Conservation (phyloP, 2,113 vertebrate genomes). For the Dolichallabes microphthalmus region DNA sequence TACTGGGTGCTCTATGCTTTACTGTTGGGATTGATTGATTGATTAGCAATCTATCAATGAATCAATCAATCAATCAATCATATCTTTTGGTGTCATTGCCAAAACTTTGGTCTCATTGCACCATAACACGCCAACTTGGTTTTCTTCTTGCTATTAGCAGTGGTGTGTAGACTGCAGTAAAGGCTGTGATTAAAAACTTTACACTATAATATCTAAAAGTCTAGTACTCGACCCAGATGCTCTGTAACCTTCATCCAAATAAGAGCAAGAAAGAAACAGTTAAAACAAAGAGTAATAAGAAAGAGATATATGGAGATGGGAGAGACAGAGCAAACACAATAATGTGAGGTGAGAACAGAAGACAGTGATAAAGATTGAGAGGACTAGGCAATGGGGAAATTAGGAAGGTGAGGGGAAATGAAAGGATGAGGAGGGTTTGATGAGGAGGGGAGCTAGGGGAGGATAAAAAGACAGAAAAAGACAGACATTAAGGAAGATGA, state of each 20-base stretch:
- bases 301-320: neutral
- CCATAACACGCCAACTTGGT: too few species aligned
- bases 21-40: too few species aligned
- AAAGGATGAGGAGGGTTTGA: neutral
- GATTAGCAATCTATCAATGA: too few species aligned
- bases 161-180: neutral
- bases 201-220: neutral
- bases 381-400: neutral
- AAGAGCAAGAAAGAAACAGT: neutral
- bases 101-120: too few species aligned
- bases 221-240: neutral
- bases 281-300: neutral
- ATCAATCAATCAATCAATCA: too few species aligned
- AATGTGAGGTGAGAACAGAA: neutral
- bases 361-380: conserved; percentile 4
- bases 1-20: neutral
- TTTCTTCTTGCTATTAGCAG: too few species aligned
- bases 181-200: neutral
- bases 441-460: neutral
- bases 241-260: neutral
- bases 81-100: too few species aligned
- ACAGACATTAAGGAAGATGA: neutral
- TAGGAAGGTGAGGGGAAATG: neutral
- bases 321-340: neutral
- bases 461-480: neutral